Percentiles rank a stretch among this genome's conserved stretches.
These are phyloP conservation scores for Podarcis cretensis DNA, from an alignment of 2,113 vertebrate species.

Conservation along the genomic window DNA sequence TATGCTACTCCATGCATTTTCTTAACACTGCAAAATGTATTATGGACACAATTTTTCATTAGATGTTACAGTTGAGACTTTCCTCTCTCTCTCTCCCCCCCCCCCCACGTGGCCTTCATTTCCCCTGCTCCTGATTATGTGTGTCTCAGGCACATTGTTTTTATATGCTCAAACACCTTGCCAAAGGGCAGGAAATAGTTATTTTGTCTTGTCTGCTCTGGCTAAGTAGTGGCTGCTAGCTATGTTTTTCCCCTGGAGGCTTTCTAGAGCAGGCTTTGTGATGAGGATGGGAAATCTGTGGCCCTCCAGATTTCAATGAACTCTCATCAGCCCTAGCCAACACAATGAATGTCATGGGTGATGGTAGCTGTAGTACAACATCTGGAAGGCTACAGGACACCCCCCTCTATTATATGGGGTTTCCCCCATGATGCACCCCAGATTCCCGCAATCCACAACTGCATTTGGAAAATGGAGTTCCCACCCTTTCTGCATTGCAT, in stretches of 20 bases:
- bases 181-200: neutral
- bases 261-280: neutral
- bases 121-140: neutral
- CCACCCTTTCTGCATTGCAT: neutral
- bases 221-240: neutral
- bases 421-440: too few species aligned
- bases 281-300: too few species aligned
- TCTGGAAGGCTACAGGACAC: too few species aligned
- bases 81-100: too few species aligned
- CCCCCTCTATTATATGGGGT: neutral
- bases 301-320: too few species aligned
- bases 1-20: neutral
- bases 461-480: neutral
- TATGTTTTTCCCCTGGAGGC: neutral
- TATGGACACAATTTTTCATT: neutral
- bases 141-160: neutral
- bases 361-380: too few species aligned
- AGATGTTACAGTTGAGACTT: neutral
- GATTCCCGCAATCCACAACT: neutral
- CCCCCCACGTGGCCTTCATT: too few species aligned
- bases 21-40: neutral
- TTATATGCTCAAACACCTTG: neutral
- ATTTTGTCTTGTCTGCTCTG: neutral
- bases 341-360: too few species aligned
- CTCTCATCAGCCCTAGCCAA: too few species aligned